Conservation (phyloP, 1,140 invertebrate species). For the Drosophila ogumai region DNA sequence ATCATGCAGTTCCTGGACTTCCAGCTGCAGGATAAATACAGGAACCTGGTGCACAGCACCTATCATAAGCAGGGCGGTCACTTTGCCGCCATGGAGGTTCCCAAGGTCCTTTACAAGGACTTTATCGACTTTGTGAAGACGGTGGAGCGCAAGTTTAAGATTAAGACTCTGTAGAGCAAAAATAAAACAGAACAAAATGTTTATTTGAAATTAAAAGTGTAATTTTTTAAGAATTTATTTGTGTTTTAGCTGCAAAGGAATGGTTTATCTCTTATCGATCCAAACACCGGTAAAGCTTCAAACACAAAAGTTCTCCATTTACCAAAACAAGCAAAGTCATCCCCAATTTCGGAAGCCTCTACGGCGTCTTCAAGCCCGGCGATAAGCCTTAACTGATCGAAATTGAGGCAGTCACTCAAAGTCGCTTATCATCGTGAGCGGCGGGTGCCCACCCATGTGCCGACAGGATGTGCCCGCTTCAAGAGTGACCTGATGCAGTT, state of each 20-base stretch:
- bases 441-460: conserved; percentile 87
- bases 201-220: too few species aligned
- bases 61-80: conserved; percentile 90
- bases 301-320: conserved; percentile 20
- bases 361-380: background rate
- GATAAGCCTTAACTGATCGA: conserved; percentile 30
- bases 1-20: conserved; percentile 86
- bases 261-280: background rate
- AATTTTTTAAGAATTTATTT: too few species aligned
- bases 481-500: conserved; percentile 87
- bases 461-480: conserved; percentile 89
- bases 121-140: conserved; percentile 85
- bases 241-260: background rate
- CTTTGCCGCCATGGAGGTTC: conserved; percentile 93
- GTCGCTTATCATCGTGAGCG: conserved; percentile 39
- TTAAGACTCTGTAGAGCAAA: conserved; percentile 48
- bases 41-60: conserved; percentile 88
- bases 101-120: conserved; percentile 89
- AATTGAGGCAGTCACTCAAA: conserved; percentile 20
- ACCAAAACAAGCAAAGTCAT: conserved; percentile 10
- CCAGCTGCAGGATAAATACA: conserved; percentile 87
- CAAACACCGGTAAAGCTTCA: conserved; percentile 9
- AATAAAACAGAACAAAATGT: too few species aligned
- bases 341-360: conserved; percentile 5
- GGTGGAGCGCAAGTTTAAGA: conserved; percentile 72